phyloP scores from a whole-genome alignment of 2,113 vertebrate species.

The Carettochelys insculpta region DNA sequence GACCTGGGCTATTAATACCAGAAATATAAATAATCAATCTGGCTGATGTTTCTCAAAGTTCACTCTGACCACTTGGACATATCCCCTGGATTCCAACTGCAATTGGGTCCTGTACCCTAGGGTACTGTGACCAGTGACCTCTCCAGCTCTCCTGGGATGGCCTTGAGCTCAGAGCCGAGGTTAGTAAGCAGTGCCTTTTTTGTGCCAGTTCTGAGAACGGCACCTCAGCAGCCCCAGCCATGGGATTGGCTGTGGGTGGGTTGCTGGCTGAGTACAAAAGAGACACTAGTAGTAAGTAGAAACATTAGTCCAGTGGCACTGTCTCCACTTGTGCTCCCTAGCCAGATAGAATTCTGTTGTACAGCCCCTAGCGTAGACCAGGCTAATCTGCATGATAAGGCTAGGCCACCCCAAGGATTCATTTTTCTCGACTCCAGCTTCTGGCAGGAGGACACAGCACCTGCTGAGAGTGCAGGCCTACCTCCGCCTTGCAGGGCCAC shows the following conservation, averaged over 20 bases:
- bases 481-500: neutral
- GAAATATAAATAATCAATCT: neutral
- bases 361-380: neutral
- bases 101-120: neutral
- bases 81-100: neutral
- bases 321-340: neutral
- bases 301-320: neutral
- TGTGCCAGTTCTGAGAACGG: too few species aligned
- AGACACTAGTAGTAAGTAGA: too few species aligned
- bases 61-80: neutral
- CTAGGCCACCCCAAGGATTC: neutral
- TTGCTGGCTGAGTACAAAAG: too few species aligned
- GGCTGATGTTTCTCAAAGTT: neutral
- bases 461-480: neutral
- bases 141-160: neutral
- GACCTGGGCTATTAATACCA: neutral
- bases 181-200: too few species aligned
- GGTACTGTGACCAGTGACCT: neutral
- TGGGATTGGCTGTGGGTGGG: too few species aligned
- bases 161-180: neutral
- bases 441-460: neutral
- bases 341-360: neutral
- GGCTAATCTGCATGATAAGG: neutral
- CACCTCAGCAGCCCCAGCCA: too few species aligned
- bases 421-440: neutral